Percentiles rank a stretch among this genome's conserved stretches.
These are phyloP conservation scores for Nasonovia ribisnigri DNA, from an alignment of 2,888 invertebrate genomes.

Conservation along the genomic window DNA sequence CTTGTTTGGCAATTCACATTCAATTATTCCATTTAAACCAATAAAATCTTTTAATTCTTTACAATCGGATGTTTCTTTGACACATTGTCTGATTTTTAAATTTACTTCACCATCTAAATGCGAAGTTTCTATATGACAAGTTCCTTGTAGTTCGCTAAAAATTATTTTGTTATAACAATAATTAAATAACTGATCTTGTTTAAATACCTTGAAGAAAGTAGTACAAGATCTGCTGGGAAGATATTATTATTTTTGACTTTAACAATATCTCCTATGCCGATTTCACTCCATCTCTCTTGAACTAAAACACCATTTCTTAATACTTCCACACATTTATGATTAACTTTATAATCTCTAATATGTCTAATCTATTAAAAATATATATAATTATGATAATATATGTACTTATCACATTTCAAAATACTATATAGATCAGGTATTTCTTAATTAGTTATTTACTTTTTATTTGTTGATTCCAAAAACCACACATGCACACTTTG, in stretches of 20 bases:
- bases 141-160: constrained; percentile 82
- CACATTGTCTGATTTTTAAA: constrained; percentile 58
- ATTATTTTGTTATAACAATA: constrained; percentile 72
- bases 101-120: constrained; percentile 65
- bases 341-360: constrained; percentile 94
- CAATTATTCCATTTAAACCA: constrained; percentile 50
- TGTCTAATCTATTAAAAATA: constrained; percentile 85
- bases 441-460: not conserved
- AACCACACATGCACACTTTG: not conserved
- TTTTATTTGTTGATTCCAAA: not conserved
- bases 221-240: constrained; percentile 95
- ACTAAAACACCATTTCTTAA: constrained; percentile 85
- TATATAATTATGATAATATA: not conserved
- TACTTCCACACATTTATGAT: constrained; percentile 88
- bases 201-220: constrained; percentile 88
- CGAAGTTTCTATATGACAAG: constrained; percentile 61
- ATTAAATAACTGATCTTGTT: not conserved
- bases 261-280: constrained; percentile 93
- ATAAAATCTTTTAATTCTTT: not conserved
- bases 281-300: constrained; percentile 85
- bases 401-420: not conserved
- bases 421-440: not conserved
- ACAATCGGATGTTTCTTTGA: constrained; percentile 54
- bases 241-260: constrained; percentile 92
- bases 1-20: constrained; percentile 65